Base-by-base conservation (phyloP, 2,113 vertebrate species). In the Osmerus mordax region DNA sequence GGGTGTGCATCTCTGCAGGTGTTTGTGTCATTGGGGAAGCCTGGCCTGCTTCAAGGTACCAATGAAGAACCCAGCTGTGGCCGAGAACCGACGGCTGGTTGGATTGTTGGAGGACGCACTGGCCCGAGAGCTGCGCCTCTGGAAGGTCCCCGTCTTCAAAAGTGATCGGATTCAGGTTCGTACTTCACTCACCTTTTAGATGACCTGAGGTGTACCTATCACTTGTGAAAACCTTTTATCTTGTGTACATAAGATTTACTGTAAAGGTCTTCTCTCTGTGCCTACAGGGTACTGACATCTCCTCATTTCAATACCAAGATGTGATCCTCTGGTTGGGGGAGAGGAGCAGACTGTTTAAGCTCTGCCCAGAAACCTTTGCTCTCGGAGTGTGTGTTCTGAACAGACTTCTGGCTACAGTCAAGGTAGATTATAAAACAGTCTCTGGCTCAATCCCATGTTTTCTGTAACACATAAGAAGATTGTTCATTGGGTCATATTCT, bases 131-230 rank as follows among this genome's bases (percentile, higher is more conserved):
- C 67, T 70, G 59, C 87, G 85, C 3, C 83, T 92, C 28, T 94
- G 93, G 91, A 93, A 94, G 82, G 88, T 77, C 1, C 92, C 91
- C 0, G 69, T 91, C 73, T 91, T 92, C 77, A 88, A 90, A 71
- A 83, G 86, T 3, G 87, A 83, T 41, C 75, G 70, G 28, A 64
- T 94, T 77, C 92, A 92, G 90, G 92, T 93, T 66, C 9, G 11
- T 56, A 19, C 55, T 6, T 18, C 15, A 1, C n/a, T 56, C n/a
- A 18, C 55, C 55, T 56, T 56, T 3, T 56, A 18, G 13, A 16
- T 55, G 13, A 28, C 18, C 13, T 55, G 54, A 9, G 41, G 41
- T 47, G 41, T 12, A 47, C 9, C 41, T 47, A 12, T 47, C 41
- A 5, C 32, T 6, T 36, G 32, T 36, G 18, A 28, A 55, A 55